Conservation (phyloP, 2,113 vertebrate genomes). For the Brachirus orientalis region DNA sequence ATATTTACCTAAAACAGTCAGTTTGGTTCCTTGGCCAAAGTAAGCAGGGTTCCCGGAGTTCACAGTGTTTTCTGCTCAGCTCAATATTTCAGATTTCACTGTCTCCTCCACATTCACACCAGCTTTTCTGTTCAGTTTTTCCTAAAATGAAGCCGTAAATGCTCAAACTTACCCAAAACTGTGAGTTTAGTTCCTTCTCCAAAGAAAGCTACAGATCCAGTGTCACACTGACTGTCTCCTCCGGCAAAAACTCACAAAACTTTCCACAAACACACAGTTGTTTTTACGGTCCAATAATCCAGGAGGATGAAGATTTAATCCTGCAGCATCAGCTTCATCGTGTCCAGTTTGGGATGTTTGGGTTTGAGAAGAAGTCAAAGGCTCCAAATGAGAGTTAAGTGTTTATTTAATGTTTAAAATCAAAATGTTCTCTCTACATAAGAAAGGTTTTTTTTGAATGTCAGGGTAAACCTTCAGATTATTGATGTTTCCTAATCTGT, state of each 20-base stretch:
- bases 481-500: background rate
- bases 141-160: background rate
- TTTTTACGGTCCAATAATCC: background rate
- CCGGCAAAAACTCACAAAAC: conserved; percentile 47
- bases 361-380: background rate
- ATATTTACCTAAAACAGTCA: conserved; percentile 60
- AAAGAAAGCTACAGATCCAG: conserved; percentile 45
- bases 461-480: background rate
- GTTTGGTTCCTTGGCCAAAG: conserved; percentile 82
- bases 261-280: background rate
- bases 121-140: too few species aligned
- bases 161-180: conserved; percentile 62
- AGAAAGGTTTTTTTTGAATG: background rate
- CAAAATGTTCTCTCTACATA: background rate
- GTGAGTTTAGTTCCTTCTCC: conserved; percentile 65
- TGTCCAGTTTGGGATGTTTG: background rate
- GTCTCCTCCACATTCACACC: background rate
- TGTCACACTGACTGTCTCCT: conserved; percentile 65
- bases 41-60: conserved; percentile 51
- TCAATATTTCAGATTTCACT: background rate
- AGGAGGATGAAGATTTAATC: conserved; percentile 5
- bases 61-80: conserved; percentile 69
- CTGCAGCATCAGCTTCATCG: background rate
- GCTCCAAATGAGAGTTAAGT: background rate
- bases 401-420: background rate